Conservation (phyloP, 2,797 vertebrate genomes). For the Remorina albescens region DNA sequence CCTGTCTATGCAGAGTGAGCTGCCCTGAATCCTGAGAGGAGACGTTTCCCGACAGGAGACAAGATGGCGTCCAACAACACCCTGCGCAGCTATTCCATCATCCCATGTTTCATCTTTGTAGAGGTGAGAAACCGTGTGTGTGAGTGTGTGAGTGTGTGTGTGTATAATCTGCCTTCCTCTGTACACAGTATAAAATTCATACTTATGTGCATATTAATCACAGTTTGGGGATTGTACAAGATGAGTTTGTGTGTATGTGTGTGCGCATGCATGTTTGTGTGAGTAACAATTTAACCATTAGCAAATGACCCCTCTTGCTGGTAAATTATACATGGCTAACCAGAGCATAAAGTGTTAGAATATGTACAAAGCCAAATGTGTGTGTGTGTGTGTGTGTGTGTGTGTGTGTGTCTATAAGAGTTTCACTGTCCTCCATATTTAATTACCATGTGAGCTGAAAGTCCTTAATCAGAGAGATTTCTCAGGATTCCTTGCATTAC, state of each 20-base stretch:
- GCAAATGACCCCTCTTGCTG: slow-evolving; percentile 52
- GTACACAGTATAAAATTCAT: not conserved
- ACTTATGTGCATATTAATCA: not conserved
- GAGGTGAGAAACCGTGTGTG: slow-evolving; percentile 87
- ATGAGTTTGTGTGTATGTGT: not conserved
- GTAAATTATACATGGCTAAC: slow-evolving; percentile 54
- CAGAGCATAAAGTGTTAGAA: slow-evolving; percentile 54
- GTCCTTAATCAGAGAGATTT: slow-evolving; percentile 80
- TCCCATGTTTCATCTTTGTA: slow-evolving; percentile 98
- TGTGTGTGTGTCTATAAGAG: slow-evolving; percentile 16
- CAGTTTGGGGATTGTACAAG: not conserved
- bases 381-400: slow-evolving; percentile 14
- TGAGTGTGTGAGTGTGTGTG: not conserved
- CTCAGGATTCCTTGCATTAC: slow-evolving; percentile 60
- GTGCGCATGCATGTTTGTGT: not conserved
- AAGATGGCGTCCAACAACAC: slow-evolving; percentile 96
- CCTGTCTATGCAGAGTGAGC: slow-evolving; percentile 75
- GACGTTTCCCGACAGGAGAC: slow-evolving; percentile 69
- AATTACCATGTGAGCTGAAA: slow-evolving; percentile 77
- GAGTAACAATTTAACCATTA: slow-evolving; percentile 43
- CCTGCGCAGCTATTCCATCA: slow-evolving; percentile 97
- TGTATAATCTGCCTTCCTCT: not conserved
- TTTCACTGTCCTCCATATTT: slow-evolving; percentile 70
- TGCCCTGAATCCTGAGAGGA: slow-evolving; percentile 68
- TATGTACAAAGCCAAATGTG: slow-evolving; percentile 19